Base-by-base conservation (phyloP, 2,113 vertebrate genomes). In the Hyla sarda region DNA sequence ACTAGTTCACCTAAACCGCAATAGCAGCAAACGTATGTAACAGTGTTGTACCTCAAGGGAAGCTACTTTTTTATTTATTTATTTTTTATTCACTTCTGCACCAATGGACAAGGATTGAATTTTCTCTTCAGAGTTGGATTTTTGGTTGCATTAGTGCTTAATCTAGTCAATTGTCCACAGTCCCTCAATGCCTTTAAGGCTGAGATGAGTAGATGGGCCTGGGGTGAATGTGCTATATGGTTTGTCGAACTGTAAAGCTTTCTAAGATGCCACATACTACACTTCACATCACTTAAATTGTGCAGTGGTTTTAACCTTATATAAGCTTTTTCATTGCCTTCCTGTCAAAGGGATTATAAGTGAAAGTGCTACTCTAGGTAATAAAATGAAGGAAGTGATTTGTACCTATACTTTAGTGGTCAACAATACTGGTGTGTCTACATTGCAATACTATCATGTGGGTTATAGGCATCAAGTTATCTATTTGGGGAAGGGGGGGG, bases 61-160 rank as follows among this genome's bases (percentile, higher is more conserved):
- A 91, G 77, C 73, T 19, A 60, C 25, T 86, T n/a, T n/a, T n/a
- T n/a, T n/a, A n/a, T n/a, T 71, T 17, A 71, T 71, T 83, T 58
- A 75, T 41, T 73, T 74, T 60, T 86, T 92, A 89, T 88, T 82
- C 91, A 90, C 90, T 95, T 95, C 92, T 92, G 91, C 91, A 92
- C 91, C 90, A 83, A 80, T 93, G 90, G 83, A 93, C 89, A 89
- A 87, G 88, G 88, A 89, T 91, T 90, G 90, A 87, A 88, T 91
- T 89, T 91, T 89, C 91, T 89, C 89, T 92, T 90, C 79, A 88
- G 90, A 92, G 89, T 83, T 90, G 89, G 89, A 88, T 91, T 93
- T 82, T 93, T 93, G 88, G 88, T 92, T 93, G 86, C 89, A 88
- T 90, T 92, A 88, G 89, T 84, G 91, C 94, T 94, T 92, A 92